Base-by-base conservation (phyloP, 2,888 invertebrate genomes). In the Xiphydria camelus region DNA sequence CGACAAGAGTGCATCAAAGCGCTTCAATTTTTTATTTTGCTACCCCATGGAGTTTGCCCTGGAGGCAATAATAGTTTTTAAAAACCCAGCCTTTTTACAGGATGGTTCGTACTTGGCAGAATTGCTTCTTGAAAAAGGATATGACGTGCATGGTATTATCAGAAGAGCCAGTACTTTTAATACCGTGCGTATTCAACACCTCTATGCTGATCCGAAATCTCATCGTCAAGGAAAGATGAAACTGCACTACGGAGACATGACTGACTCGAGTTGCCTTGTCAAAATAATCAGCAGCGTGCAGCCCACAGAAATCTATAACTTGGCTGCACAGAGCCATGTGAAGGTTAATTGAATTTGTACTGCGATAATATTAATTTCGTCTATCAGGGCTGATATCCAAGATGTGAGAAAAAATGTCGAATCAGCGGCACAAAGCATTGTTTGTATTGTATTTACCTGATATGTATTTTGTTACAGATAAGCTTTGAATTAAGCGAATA, bases 401-500 rank as follows among this genome's bases (percentile, higher is more conserved):
- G n/a, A n/a, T n/a, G n/a, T n/a, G n/a, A n/a, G n/a, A n/a, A n/a
- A n/a, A n/a, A n/a, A n/a, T n/a, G n/a, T n/a, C n/a, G n/a, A n/a
- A n/a, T n/a, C n/a, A n/a, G n/a, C n/a, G n/a, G n/a, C n/a, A 12
- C 20, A 6, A 32, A 23, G 10, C 22, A 26, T 31, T 9, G 31
- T 12, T 20, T 17, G 3, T 20, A 14, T 23, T 36, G 19, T 33
- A 17, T 22, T 6, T n/a, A 20, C 22, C 12, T 21, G 4, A n/a
- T 6, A 37, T n/a, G 9, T 20, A 41, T 34, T 42, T 52, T 19
- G 31, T 50, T 43, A 9, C 60, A 86, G 86, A 84, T 88, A 29
- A 99, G 98, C 0, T 99, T 99, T 73, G 98, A 99, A 70, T 79
- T 99, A 49, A 95, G 96, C 64, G 98, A 99, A 77, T 99, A 99